Base-by-base conservation (phyloP, 2,888 invertebrate species). In the Andrena chrysosceles region DNA sequence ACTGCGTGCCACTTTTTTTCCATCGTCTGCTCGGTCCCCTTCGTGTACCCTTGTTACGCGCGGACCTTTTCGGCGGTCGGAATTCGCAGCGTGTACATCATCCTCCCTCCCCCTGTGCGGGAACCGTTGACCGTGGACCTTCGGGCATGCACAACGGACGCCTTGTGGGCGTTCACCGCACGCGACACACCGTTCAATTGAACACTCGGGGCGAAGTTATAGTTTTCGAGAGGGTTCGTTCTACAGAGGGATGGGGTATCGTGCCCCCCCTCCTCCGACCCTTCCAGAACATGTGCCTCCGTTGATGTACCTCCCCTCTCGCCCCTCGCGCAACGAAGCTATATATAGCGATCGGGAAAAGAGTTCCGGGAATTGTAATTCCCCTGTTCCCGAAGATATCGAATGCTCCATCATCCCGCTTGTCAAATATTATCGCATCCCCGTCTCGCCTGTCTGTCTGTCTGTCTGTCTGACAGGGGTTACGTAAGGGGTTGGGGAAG, bases 1-100 rank as follows among this genome's bases (percentile, higher is more conserved):
- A 62, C 48, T 71, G 20, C 64, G 13, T 60, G 42, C 42, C 56
- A 42, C 23, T 56, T 33, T n/a, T 72, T 26, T 72, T 62, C 60
- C 23, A 56, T 10, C 23, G 23, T 66, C 48, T 52, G 56, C 20
- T 66, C 60, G 42, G 68, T 33, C 26, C 35, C 62, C 42, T 35
- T 56, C 23, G n/a, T 60, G 5, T 1, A 10, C 49, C 48, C 20
- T 62, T 33, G 13, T 31, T 23, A 29, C n/a, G 7, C 20, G 20
- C 10, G 10, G 26, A 23, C 10, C 10, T 56, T 10, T 56, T 10
- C 56, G 56, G 23, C 23, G 10, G 10, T 4, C 26, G 10, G 54
- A n/a, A 54, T n/a, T 54, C 54, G 42, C 16, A 5, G 16, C 16
- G 42, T 16, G 42, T 42, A 42, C 16, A 42, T 1, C 13, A 1